These are phyloP conservation scores for Sipha maydis DNA, from an alignment of 2,888 invertebrate species.

Conservation along the genomic window DNA sequence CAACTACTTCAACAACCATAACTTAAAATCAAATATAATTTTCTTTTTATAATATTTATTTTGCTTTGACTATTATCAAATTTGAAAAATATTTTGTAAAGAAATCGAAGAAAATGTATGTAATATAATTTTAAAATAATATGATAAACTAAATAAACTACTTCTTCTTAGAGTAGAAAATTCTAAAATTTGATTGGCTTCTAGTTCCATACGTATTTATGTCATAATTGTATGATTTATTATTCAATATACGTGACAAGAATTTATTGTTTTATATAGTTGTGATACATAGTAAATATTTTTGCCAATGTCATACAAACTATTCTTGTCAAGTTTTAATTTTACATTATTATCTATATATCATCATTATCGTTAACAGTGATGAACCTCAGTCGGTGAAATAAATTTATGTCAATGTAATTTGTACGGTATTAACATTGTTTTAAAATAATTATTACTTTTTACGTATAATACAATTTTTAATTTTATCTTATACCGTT, in stretches of 20 bases:
- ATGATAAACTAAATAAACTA: background rate
- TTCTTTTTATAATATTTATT: background rate
- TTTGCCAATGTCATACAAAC: conserved; percentile 40
- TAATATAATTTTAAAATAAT: background rate
- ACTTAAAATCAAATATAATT: no score
- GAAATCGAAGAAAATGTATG: no score
- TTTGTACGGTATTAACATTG: background rate
- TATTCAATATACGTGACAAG: conserved; percentile 36
- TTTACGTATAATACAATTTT: background rate
- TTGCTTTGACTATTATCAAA: background rate
- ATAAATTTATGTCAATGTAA: conserved; percentile 51
- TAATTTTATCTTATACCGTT: background rate
- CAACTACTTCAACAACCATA: no score
- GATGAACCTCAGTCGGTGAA: conserved; percentile 33
- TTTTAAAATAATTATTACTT: background rate
- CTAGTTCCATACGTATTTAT: background rate
- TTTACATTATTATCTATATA: conserved; percentile 10
- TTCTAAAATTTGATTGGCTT: background rate
- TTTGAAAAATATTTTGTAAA: no score
- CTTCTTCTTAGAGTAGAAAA: background rate
- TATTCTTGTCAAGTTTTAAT: conserved; percentile 48
- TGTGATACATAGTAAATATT: conserved; percentile 28
- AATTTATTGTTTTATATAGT: conserved; percentile 21
- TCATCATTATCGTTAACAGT: background rate
- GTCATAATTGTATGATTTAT: conserved; percentile 6